Evolutionary conservation across 2,888 invertebrate species (phyloP), one percentile per base, ranked within the genome.

Genomic region (Scaptodrosophila latifasciaeformis): DNA sequence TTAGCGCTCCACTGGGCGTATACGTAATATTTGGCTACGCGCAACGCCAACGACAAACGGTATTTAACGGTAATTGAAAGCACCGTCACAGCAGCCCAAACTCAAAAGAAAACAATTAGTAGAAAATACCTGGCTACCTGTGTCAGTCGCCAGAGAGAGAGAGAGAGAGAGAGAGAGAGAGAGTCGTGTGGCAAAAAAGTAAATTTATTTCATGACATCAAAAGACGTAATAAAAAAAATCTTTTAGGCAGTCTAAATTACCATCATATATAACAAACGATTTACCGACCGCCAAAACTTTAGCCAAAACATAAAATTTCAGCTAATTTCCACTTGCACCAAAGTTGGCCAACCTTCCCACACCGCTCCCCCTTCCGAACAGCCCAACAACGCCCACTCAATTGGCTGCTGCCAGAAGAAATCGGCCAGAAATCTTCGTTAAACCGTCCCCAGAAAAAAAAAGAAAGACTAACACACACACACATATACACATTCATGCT

Each of bases 211-310:
- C 7, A 24, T 24, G 7, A 7, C 24, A 3, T 7, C 24, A 3
- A 29, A 27, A 17, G 27, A 7, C 12, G 12, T n/a, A 34, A 40
- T 15, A 48, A 18, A 53, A 37, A 37, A 37, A 37, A 17, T 37
- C 37, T 37, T 37, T 60, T 60, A 64, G 53, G 60, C 54, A 61
- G 60, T 68, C 65, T 60, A 66, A 43, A 68, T 66, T 68, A 68
- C 65, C 51, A 60, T 51, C 69, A 66, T 68, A 68, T 68, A 66
- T 68, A 68, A 60, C 52, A 40, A 53, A 56, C 66, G 67, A 62
- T 66, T 67, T 70, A 70, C 56, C 54, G 24, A 15, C 42, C 39
- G 49, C 48, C 24, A 42, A 27, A 42, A 52, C 9, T 35, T 42
- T 27, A 39, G 40, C 46, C 49, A 49, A 40, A 24, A 42, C 42